Conservation (phyloP, 2,888 invertebrate species). For the Periphyllus acericola region DNA sequence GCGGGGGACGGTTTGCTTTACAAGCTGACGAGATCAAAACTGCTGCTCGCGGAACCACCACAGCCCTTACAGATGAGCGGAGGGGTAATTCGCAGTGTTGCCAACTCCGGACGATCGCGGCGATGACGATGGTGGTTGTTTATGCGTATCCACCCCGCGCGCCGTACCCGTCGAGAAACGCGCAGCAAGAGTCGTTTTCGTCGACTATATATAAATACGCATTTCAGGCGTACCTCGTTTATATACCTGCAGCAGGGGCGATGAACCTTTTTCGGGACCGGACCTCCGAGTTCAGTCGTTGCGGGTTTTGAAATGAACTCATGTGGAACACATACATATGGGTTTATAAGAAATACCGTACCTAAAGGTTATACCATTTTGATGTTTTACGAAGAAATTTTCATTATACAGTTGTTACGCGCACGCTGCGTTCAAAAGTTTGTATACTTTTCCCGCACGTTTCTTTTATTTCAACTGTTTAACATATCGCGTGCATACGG, state of each 20-base stretch:
- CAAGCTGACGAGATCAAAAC: slow-evolving; percentile 61
- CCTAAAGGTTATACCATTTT: no score
- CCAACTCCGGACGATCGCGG: slow-evolving; percentile 15
- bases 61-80: neutral
- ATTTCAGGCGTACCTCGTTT: neutral
- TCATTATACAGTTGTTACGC: no score
- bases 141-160: neutral
- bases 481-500: no score
- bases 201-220: neutral
- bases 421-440: no score
- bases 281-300: no score
- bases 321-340: neutral
- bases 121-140: neutral
- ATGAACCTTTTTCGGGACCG: no score
- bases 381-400: no score
- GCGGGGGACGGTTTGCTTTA: slow-evolving; percentile 44
- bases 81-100: slow-evolving; percentile 53
- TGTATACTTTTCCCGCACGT: no score
- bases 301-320: no score
- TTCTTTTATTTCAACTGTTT: no score
- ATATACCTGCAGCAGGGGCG: no score
- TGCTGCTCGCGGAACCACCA: neutral
- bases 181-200: neutral
- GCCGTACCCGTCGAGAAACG: neutral
- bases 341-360: neutral